Evolutionary conservation across 2,797 vertebrate species (phyloP).

Genomic region (Acestrorhynchus altus): DNA sequence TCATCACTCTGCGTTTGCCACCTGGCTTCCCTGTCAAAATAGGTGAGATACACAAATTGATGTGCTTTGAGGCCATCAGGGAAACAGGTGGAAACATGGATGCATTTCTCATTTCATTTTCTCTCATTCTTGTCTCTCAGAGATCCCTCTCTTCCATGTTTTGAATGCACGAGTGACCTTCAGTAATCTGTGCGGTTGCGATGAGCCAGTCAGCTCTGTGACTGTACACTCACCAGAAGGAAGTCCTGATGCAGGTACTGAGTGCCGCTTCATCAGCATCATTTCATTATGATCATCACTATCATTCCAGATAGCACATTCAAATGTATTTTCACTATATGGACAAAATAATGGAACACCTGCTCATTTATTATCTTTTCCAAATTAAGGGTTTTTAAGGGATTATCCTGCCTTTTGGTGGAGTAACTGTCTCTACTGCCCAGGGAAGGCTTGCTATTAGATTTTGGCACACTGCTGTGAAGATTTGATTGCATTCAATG

Average conservation of each 20-base stretch:
- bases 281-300: background rate
- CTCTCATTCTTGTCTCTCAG: conserved; percentile 65
- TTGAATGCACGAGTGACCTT: conserved; percentile 96
- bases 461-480: too few species aligned
- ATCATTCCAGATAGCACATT: background rate
- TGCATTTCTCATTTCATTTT: background rate
- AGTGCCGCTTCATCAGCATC: background rate
- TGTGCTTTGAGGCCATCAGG: too few species aligned
- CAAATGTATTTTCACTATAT: too few species aligned
- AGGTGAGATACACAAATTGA: conserved; percentile 72
- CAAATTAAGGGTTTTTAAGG: too few species aligned
- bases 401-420: too few species aligned
- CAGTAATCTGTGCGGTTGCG: conserved; percentile 93
- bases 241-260: conserved; percentile 71
- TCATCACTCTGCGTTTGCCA: conserved; percentile 92
- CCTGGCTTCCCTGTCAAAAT: conserved; percentile 96
- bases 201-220: conserved; percentile 88
- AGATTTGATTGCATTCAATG: too few species aligned
- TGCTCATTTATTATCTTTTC: too few species aligned
- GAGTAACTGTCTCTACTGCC: too few species aligned
- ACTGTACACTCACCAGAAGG: conserved; percentile 75
- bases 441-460: too few species aligned
- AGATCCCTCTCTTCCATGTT: conserved; percentile 95
- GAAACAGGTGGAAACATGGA: too few species aligned
- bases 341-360: too few species aligned